Conservation (phyloP, 2,888 invertebrate species). For the Caenorhabditis parvicauda region DNA sequence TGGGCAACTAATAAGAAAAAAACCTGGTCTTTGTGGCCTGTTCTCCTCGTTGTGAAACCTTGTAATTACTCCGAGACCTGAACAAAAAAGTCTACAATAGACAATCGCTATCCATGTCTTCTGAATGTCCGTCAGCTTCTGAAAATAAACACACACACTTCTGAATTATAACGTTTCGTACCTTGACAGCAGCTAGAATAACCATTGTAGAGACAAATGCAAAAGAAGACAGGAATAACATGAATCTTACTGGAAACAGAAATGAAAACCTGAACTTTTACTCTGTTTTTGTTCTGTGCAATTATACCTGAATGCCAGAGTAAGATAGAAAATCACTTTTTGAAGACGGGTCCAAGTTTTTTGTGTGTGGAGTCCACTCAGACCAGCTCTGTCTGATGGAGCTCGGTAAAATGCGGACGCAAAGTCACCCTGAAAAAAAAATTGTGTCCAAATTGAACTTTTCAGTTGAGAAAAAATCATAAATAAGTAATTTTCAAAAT, state of each 20-base stretch:
- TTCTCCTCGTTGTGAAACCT: conserved; percentile 37
- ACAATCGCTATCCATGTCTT: conserved; percentile 43
- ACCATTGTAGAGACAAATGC: conserved; percentile 45
- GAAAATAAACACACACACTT: conserved; percentile 10
- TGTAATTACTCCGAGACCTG: conserved; percentile 48
- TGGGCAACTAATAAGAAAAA: not conserved
- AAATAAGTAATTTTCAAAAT: too few species aligned
- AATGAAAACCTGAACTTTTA: conserved; percentile 32
- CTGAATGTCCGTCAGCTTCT: conserved; percentile 22
- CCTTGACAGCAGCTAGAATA: conserved; percentile 29
- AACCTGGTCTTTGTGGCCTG: conserved; percentile 42
- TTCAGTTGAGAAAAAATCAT: not conserved
- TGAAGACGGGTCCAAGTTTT: conserved; percentile 21
- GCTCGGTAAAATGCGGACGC: conserved; percentile 27
- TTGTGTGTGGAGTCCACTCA: conserved; percentile 16
- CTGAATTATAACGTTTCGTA: conserved; percentile 11
- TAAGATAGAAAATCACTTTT: conserved; percentile 21
- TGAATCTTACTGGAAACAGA: conserved; percentile 42
- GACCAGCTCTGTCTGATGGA: conserved; percentile 20
- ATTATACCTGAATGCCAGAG: conserved; percentile 31
- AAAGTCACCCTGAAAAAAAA: conserved; percentile 23
- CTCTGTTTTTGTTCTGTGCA: not conserved
- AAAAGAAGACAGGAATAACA: conserved; percentile 46
- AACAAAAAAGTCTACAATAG: conserved; percentile 49
- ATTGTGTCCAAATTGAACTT: not conserved